Conservation (phyloP, 2,113 vertebrate species). For the Emydocephalus ijimae region DNA sequence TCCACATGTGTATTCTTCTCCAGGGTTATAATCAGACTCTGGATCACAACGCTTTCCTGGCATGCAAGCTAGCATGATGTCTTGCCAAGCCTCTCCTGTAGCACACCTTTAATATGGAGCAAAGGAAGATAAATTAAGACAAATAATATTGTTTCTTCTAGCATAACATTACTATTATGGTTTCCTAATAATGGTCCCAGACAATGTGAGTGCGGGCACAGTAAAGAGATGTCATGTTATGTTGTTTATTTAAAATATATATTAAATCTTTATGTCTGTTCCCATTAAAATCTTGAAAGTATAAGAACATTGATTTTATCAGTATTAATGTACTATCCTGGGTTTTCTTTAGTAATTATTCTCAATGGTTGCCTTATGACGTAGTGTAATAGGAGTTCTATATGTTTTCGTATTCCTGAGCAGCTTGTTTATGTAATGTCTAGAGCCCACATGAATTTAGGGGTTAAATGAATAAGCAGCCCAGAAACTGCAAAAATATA, state of each 20-base stretch:
- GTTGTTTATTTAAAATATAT: background rate
- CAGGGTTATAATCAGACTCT: slow-evolving; percentile 87
- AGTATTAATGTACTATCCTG: background rate
- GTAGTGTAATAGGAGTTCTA: background rate
- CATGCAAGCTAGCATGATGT: slow-evolving; percentile 97
- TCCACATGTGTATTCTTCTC: slow-evolving; percentile 92
- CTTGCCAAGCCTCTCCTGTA: slow-evolving; percentile 97
- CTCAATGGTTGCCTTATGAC: background rate
- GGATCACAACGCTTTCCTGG: slow-evolving; percentile 93
- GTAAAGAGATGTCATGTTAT: background rate
- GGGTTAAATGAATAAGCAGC: background rate
- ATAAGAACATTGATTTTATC: background rate
- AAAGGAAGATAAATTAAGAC: slow-evolving; percentile 31
- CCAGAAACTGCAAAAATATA: background rate
- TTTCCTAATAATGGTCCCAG: no score
- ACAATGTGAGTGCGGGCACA: no score
- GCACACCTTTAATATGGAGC: slow-evolving; percentile 80
- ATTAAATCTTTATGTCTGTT: background rate
- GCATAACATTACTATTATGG: background rate
- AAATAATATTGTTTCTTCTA: slow-evolving; percentile 4
- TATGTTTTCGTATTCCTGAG: background rate
- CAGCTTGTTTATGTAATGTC: background rate
- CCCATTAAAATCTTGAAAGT: background rate
- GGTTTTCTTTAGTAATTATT: background rate
- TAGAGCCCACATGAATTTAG: background rate